These are phyloP conservation scores for Parelbella ahira DNA, from an alignment of 2,888 invertebrate species.

Conservation along the genomic window DNA sequence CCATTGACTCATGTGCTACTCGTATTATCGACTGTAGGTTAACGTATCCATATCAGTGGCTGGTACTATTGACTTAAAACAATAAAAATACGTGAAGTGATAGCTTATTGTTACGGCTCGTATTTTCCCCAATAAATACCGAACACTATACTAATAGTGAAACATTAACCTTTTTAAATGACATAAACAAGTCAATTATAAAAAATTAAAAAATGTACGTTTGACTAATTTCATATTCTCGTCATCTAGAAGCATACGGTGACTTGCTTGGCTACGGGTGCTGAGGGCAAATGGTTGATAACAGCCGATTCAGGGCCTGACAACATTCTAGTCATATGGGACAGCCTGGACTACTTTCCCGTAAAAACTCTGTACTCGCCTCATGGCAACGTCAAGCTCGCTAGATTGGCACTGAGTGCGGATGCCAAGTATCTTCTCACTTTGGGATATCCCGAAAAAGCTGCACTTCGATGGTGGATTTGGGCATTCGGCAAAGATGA, in stretches of 20 bases:
- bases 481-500: slow-evolving; percentile 78
- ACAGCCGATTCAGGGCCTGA: slow-evolving; percentile 81
- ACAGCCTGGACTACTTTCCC: slow-evolving; percentile 67
- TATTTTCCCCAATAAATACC: too few species aligned
- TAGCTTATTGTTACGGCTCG: too few species aligned
- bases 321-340: slow-evolving; percentile 81
- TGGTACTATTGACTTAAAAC: too few species aligned
- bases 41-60: too few species aligned
- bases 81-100: too few species aligned
- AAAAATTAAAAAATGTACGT: too few species aligned
- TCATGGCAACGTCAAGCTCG: slow-evolving; percentile 57
- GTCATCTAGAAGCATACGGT: slow-evolving; percentile 78
- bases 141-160: too few species aligned
- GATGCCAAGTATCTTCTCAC: slow-evolving; percentile 81
- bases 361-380: slow-evolving; percentile 78
- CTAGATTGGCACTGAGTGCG: slow-evolving; percentile 71
- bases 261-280: slow-evolving; percentile 69
- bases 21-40: too few species aligned
- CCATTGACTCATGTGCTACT: too few species aligned
- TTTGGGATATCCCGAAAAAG: slow-evolving; percentile 64
- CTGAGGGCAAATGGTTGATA: slow-evolving; percentile 77
- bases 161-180: too few species aligned
- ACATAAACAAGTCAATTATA: too few species aligned
- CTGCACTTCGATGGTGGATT: slow-evolving; percentile 80
- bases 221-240: too few species aligned